These are phyloP conservation scores for Nudaria mundana DNA, from an alignment of 2,888 invertebrate species.

Conservation along the genomic window DNA sequence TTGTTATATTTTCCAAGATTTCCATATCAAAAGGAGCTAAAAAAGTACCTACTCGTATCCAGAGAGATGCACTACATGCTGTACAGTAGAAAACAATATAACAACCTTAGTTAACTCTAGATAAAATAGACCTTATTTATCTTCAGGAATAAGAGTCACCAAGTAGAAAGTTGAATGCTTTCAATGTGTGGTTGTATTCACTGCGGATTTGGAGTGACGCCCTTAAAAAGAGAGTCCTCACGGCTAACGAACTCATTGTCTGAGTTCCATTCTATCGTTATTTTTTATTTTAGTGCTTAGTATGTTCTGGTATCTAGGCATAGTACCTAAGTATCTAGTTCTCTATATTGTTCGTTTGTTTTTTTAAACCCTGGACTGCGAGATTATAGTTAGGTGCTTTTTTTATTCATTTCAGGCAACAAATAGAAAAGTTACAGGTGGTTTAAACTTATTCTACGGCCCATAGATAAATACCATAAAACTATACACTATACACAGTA, in stretches of 20 bases:
- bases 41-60: slow-evolving; percentile 23
- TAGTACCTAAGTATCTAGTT: no score
- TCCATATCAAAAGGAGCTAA: slow-evolving; percentile 14
- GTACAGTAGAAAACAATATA: slow-evolving; percentile 11
- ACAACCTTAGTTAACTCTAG: neutral
- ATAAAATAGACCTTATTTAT: slow-evolving; percentile 8
- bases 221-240: slow-evolving; percentile 57
- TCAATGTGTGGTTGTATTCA: slow-evolving; percentile 20
- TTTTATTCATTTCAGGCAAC: no score
- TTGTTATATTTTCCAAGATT: slow-evolving; percentile 15
- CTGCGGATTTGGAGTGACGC: slow-evolving; percentile 55
- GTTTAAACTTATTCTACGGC: no score
- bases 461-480: no score
- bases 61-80: slow-evolving; percentile 27
- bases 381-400: no score
- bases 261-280: slow-evolving; percentile 32
- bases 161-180: neutral
- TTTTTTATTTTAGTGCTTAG: slow-evolving; percentile 27
- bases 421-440: no score
- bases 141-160: slow-evolving; percentile 3
- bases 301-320: no score
- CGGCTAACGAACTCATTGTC: slow-evolving; percentile 74
- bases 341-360: no score
- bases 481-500: no score
- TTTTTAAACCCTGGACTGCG: no score